These are phyloP conservation scores for Chrysogorgia sp. DNA, from an alignment of 92 coral and sea anemone genomes.

Conservation along the genomic window DNA sequence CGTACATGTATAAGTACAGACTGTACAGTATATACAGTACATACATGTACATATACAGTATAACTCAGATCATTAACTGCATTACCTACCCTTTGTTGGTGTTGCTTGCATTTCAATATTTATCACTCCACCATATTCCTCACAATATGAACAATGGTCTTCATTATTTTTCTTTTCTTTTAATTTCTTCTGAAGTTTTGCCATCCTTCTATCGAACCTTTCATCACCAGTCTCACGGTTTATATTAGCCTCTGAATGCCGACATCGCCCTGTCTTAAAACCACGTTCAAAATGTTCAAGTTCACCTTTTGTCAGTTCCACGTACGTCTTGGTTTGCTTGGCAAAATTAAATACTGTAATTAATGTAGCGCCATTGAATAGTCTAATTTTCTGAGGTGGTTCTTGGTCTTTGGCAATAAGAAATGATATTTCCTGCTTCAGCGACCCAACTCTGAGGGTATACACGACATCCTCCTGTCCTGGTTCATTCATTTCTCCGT, in stretches of 20 bases:
- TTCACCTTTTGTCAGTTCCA: constrained; percentile 25
- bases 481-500: neutral
- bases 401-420: neutral
- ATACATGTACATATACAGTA: no score
- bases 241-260: neutral
- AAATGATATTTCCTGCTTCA: constrained; percentile 16
- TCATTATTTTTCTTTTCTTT: constrained; percentile 66
- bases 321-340: constrained; percentile 20
- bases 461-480: neutral
- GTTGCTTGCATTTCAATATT: neutral
- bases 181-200: constrained; percentile 88
- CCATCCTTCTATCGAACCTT: constrained; percentile 75
- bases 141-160: constrained; percentile 42
- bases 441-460: constrained; percentile 4
- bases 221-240: constrained; percentile 69
- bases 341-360: constrained; percentile 17
- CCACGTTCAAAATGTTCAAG: constrained; percentile 23
- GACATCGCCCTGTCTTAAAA: constrained; percentile 8
- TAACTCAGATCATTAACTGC: no score
- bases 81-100: neutral
- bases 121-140: constrained; percentile 19
- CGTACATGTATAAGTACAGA: no score
- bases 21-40: no score
- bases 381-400: constrained; percentile 34
- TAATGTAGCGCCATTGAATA: neutral